phyloP scores from a whole-genome alignment of 1,140 invertebrate genomes.

The Akabosia matsudoensis region DNA sequence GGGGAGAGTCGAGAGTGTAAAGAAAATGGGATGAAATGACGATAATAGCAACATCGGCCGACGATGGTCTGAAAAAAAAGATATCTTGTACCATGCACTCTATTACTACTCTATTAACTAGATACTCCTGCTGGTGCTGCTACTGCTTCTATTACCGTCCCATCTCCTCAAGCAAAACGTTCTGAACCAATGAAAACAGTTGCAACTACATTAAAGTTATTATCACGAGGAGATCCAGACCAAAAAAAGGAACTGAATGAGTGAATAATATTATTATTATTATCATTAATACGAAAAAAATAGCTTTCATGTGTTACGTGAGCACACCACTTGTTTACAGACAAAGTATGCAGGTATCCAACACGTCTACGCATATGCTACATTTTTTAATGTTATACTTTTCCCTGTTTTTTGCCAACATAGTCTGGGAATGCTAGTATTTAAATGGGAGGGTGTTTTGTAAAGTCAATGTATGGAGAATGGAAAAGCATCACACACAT shows the following conservation, averaged over 20 bases:
- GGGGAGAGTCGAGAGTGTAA: neutral
- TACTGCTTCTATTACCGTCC: too few species aligned
- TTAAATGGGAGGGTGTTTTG: too few species aligned
- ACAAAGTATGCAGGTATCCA: neutral
- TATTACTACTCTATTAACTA: neutral
- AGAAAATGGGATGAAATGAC: neutral
- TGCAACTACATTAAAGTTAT: neutral
- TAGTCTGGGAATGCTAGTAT: too few species aligned
- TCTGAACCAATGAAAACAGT: slow-evolving; percentile 8
- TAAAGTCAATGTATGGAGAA: too few species aligned
- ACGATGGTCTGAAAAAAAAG: neutral
- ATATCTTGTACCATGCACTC: neutral
- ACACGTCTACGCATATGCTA: neutral
- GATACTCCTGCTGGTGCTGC: neutral
- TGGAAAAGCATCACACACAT: too few species aligned
- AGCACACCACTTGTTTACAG: neutral
- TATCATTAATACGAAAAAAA: slow-evolving; percentile 11
- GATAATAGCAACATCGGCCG: neutral
- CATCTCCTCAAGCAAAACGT: neutral
- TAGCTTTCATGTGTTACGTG: neutral
- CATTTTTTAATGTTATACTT: too few species aligned
- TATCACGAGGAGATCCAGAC: neutral
- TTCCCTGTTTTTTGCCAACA: too few species aligned
- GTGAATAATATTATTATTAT: slow-evolving; percentile 6
- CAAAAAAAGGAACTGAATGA: neutral